Evolutionary conservation across 2,113 vertebrate genomes (phyloP).

Genomic region (Heterocephalus glaber): DNA sequence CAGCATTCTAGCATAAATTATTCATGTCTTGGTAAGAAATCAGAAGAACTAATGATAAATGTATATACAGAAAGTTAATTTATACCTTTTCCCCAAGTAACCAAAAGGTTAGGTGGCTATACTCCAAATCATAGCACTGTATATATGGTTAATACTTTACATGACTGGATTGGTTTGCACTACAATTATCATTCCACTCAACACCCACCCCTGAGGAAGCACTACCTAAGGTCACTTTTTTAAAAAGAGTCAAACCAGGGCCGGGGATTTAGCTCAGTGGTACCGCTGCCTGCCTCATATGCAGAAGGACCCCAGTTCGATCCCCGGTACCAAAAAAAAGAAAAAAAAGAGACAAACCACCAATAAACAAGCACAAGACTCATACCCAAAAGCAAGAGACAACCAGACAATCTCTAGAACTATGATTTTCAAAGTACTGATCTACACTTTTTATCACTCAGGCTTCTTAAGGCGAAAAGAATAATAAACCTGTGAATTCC

Average conservation of each 20-base stretch:
- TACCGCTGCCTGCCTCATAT: too few relatives aligned
- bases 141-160: not conserved
- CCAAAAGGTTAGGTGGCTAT: not conserved
- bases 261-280: too few relatives aligned
- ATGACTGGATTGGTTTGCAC: not conserved
- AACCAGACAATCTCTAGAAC: not conserved
- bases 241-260: too few relatives aligned
- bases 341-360: not conserved
- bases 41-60: not conserved
- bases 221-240: not conserved
- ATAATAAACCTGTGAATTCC: not conserved
- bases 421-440: not conserved
- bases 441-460: not conserved
- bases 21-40: conserved; percentile 14
- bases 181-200: not conserved
- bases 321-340: too few relatives aligned
- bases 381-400: not conserved
- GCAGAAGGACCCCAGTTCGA: too few relatives aligned
- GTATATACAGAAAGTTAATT: not conserved
- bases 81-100: not conserved
- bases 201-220: not conserved
- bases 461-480: not conserved
- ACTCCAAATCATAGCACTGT: not conserved
- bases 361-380: not conserved
- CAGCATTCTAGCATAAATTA: not conserved